Base-by-base conservation (phyloP, 2,888 invertebrate genomes). In the Spilarctia lutea region DNA sequence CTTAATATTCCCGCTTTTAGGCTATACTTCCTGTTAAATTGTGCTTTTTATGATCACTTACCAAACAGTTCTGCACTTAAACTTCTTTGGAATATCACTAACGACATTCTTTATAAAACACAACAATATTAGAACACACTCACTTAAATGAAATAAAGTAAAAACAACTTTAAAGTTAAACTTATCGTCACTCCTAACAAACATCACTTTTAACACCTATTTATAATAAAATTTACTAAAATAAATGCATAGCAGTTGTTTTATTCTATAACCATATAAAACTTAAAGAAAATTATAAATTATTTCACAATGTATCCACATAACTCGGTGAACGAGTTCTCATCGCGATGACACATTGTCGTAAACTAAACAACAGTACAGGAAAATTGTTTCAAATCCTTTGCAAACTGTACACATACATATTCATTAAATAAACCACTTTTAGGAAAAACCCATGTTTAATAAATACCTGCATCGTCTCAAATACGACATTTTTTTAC, bases 401-500 rank as follows among this genome's bases (percentile, higher is more conserved):
- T 33, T 18, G 30, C 52, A 52, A 63, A 63, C 13, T n/a, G 52
- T 52, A 52, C 8, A 69, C 33, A 24, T 48, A 68, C 45, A 7
- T 68, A 35, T n/a, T 69, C 56, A 33, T 56, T 35, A 52, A n/a
- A 24, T 56, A n/a, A 35, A 69, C 35, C 30, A 56, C n/a, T 69
- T 69, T 52, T 56, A n/a, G 35, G 35, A 33, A 69, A 69, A 69
- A 56, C 69, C 69, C 35, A 56, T 35, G 69, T 35, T 39, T 66
- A 66, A 66, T 30, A 65, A 24, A 16, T 56, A 69, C 69, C 69
- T 69, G 69, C 69, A 69, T 56, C 35, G n/a, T 48, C 30, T 63
- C 16, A 30, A 24, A 68, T 24, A 10, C 60, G 27, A 60, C 11
- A 27, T 27, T 60, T 60, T n/a, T 60, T 60, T 56, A 56, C 11